phyloP scores from a whole-genome alignment of 2,888 invertebrate species.

The Coleophora deauratella region DNA sequence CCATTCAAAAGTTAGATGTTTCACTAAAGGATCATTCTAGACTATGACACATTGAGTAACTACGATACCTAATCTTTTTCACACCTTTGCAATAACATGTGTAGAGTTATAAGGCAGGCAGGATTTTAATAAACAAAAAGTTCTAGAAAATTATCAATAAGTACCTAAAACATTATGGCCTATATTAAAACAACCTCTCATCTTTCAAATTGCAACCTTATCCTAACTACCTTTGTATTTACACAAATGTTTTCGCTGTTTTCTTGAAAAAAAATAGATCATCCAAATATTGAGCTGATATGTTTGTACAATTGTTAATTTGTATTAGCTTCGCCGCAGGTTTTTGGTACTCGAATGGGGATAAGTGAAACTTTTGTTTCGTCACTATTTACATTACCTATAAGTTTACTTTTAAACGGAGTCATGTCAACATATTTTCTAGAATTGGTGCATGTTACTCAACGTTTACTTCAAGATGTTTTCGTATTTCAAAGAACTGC shows the following conservation, averaged over 20 bases:
- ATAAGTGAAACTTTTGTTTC: conserved; percentile 29
- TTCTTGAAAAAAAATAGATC: conserved; percentile 27
- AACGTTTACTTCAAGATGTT: background rate
- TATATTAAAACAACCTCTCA: conserved; percentile 2
- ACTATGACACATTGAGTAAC: no score
- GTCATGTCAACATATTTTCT: conserved; percentile 14
- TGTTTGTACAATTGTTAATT: conserved; percentile 26
- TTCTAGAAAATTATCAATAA: no score
- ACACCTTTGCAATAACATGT: no score
- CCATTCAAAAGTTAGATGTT: no score
- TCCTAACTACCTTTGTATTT: background rate
- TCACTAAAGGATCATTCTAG: no score
- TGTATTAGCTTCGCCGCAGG: conserved; percentile 18
- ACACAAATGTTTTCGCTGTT: no score
- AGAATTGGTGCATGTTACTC: conserved; percentile 3
- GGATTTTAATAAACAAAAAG: no score
- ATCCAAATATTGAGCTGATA: conserved; percentile 19
- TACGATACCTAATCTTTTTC: no score
- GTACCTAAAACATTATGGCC: background rate
- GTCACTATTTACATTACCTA: conserved; percentile 17
- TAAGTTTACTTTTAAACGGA: no score
- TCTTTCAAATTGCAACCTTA: background rate
- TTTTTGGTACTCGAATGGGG: background rate
- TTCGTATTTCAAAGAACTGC: no score
- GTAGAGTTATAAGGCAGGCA: no score